Conservation (phyloP, 2,888 invertebrate species). For the Parnassius orleans region DNA sequence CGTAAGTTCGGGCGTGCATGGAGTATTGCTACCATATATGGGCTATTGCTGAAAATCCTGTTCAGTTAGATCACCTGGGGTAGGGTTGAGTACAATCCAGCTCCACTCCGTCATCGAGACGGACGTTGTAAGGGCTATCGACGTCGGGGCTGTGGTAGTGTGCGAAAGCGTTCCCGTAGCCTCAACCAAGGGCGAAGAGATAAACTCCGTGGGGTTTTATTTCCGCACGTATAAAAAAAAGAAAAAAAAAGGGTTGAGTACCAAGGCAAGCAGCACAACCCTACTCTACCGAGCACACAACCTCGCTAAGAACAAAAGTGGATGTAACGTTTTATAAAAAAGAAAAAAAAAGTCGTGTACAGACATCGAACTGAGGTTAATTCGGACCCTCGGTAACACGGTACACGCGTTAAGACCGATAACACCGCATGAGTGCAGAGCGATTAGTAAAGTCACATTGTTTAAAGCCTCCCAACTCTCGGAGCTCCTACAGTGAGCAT, state of each 20-base stretch:
- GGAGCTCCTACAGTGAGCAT: conserved; percentile 44
- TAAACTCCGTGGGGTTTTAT: too few species aligned
- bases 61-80: conserved; percentile 44
- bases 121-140: too few species aligned
- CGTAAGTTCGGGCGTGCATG: too few species aligned
- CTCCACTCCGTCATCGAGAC: too few species aligned
- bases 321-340: too few species aligned
- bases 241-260: conserved; percentile 82
- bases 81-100: conserved; percentile 82
- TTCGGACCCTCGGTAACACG: conserved; percentile 43
- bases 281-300: conserved; percentile 82
- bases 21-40: too few species aligned
- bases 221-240: too few species aligned
- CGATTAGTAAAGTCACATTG: conserved; percentile 59
- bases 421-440: conserved; percentile 37
- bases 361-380: conserved; percentile 68
- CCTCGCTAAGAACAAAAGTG: conserved; percentile 82
- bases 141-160: too few species aligned
- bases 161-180: too few species aligned
- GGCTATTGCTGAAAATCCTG: too few species aligned
- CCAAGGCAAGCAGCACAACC: conserved; percentile 82
- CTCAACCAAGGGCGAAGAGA: too few species aligned
- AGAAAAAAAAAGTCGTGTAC: conserved; percentile 83
- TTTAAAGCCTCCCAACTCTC: conserved; percentile 70
- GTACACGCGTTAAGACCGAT: too few species aligned